Evolutionary conservation across 2,113 vertebrate species (phyloP).

Genomic region (Sakesphorus luctuosus): DNA sequence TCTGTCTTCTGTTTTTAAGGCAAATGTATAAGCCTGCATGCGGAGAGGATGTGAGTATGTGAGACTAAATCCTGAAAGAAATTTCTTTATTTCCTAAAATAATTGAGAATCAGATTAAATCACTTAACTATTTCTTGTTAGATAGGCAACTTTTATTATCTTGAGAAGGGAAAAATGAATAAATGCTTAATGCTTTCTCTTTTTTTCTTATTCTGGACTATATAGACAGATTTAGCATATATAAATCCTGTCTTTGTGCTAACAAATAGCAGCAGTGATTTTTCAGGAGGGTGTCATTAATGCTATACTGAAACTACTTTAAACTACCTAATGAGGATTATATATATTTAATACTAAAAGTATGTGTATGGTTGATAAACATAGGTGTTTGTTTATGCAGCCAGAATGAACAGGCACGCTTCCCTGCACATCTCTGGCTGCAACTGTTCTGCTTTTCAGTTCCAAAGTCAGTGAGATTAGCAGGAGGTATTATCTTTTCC

Average conservation of each 20-base stretch:
- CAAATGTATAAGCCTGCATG: not conserved
- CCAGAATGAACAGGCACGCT: not conserved
- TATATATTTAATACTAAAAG: not conserved
- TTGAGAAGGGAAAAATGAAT: not conserved
- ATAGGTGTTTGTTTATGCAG: rapidly evolving
- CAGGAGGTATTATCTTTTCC: not conserved
- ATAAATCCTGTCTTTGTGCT: not conserved
- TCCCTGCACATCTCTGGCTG: not conserved
- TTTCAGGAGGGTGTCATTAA: not conserved
- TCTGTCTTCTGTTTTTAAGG: not conserved
- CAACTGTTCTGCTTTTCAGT: not conserved
- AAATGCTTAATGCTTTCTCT: not conserved
- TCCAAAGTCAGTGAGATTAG: not conserved
- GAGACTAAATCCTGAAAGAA: not conserved
- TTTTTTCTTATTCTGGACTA: not conserved
- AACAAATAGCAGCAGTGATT: not conserved
- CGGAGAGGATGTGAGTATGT: not conserved
- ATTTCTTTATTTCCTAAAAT: not conserved
- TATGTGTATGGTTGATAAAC: not conserved
- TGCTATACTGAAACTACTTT: too few species aligned
- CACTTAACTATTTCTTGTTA: not conserved
- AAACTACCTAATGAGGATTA: not conserved
- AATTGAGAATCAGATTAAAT: not conserved
- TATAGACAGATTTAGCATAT: not conserved
- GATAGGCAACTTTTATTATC: not conserved